phyloP scores from a whole-genome alignment of 2,113 vertebrate species.

The Anoplopoma fimbria region DNA sequence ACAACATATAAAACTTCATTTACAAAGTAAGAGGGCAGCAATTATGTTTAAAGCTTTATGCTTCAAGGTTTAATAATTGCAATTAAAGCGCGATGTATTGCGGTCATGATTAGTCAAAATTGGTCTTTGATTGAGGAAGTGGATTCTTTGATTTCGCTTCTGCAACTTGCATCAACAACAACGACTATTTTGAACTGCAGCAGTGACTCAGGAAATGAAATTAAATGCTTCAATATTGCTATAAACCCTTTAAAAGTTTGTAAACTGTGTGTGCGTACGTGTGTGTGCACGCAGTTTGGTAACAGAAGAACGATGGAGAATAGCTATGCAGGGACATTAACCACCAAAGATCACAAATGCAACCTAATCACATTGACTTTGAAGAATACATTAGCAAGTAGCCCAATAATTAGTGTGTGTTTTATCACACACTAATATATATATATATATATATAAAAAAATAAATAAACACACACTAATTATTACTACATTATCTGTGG shows the following conservation, averaged over 20 bases:
- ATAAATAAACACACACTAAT: too few species aligned
- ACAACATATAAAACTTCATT: background rate
- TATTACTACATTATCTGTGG: background rate
- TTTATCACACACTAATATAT: too few species aligned
- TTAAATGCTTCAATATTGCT: background rate
- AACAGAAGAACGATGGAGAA: background rate
- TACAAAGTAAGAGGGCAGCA: background rate
- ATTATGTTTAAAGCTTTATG: slow-evolving; percentile 3
- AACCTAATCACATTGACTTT: background rate
- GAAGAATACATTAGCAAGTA: background rate
- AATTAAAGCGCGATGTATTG: background rate
- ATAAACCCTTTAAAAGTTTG: background rate
- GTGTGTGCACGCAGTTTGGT: background rate
- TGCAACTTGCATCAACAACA: slow-evolving; percentile 1
- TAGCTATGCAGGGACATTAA: background rate
- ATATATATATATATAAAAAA: too few species aligned
- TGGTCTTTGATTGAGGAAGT: slow-evolving; percentile 20
- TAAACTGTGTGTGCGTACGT: background rate
- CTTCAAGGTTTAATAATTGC: background rate
- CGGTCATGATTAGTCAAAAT: slow-evolving; percentile 6
- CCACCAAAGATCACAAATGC: background rate
- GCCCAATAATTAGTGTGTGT: background rate
- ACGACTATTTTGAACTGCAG: background rate
- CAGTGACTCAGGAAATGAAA: background rate
- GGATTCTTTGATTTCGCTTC: slow-evolving; percentile 21